Conservation (phyloP, 1,140 invertebrate species). For the Bombus breviceps region DNA sequence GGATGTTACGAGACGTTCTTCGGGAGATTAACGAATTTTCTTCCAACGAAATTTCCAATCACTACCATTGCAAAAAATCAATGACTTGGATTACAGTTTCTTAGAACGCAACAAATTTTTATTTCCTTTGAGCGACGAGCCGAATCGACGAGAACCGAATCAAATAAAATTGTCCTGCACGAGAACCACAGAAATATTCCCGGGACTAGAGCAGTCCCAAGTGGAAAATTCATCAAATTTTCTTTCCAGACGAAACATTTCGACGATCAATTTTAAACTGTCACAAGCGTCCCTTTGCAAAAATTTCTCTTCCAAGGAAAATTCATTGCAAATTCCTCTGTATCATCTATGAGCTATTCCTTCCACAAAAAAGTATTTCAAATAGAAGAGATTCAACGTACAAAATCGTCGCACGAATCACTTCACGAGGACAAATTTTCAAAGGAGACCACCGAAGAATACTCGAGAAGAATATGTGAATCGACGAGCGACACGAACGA, state of each 20-base stretch:
- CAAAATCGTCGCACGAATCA: neutral
- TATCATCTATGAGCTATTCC: neutral
- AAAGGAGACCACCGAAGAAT: neutral
- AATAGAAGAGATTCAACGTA: neutral
- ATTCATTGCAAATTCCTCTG: neutral
- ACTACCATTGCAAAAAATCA: neutral
- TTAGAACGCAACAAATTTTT: too few species aligned
- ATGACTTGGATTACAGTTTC: neutral
- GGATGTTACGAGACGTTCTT: neutral
- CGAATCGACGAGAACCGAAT: too few species aligned
- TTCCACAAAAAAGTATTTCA: neutral
- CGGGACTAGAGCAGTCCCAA: neutral
- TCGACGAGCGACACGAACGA: neutral
- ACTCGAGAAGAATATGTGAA: neutral
- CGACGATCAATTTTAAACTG: neutral
- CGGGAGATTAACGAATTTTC: neutral
- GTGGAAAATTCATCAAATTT: neutral
- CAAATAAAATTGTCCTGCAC: neutral
- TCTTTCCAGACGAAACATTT: neutral
- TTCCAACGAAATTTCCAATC: neutral
- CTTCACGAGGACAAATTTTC: neutral
- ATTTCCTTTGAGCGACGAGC: neutral
- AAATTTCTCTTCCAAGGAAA: neutral
- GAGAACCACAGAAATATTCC: neutral
- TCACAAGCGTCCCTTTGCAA: neutral